phyloP scores from a whole-genome alignment of 1,140 invertebrate genomes.

The Trichoplusia ni region DNA sequence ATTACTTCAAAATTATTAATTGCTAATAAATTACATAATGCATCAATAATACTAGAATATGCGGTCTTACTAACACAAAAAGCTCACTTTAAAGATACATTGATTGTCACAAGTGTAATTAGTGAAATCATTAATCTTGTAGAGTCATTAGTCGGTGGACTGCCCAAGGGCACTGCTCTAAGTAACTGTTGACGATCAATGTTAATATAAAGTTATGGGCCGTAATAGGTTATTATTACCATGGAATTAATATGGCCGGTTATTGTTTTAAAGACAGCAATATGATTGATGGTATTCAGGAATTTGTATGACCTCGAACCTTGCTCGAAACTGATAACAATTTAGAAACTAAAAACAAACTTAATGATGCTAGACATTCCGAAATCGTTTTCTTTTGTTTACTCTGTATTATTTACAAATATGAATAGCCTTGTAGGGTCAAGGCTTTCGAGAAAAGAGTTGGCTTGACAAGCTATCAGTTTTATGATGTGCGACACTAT shows the following conservation, averaged over 20 bases:
- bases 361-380: neutral
- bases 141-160: constrained; percentile 60
- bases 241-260: constrained; percentile 59
- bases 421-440: constrained; percentile 20
- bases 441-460: constrained; percentile 30
- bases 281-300: constrained; percentile 62
- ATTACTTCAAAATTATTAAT: constrained; percentile 15
- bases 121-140: constrained; percentile 74
- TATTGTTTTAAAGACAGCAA: constrained; percentile 74
- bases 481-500: constrained; percentile 35
- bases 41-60: constrained; percentile 36
- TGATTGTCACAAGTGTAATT: constrained; percentile 74
- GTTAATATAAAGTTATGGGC: constrained; percentile 58
- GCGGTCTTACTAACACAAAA: constrained; percentile 40
- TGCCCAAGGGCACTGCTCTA: constrained; percentile 67
- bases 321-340: neutral
- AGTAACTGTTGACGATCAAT: constrained; percentile 63
- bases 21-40: constrained; percentile 30
- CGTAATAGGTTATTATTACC: constrained; percentile 64
- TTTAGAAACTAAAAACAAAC: neutral
- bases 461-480: constrained; percentile 26
- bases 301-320: constrained; percentile 17
- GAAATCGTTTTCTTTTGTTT: constrained; percentile 9
- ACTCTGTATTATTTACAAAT: neutral
- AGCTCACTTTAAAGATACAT: constrained; percentile 53